Base-by-base conservation (phyloP, 2,797 vertebrate genomes). In the Gephyroberyx darwinii region DNA sequence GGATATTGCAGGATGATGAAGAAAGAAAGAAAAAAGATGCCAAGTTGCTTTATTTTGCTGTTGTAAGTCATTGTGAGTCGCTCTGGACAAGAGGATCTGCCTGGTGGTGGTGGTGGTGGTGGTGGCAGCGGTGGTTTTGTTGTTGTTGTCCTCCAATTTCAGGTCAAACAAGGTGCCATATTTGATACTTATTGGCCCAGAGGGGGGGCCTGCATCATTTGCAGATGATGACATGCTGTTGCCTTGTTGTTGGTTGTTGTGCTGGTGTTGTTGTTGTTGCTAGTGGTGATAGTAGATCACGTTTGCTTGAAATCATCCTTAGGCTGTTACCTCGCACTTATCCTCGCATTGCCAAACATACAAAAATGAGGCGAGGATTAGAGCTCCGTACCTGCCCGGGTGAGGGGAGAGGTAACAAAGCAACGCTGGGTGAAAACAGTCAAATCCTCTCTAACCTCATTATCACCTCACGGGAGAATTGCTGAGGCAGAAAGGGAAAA, bases 381-480 rank as follows among this genome's bases (percentile, higher is more conserved):
- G 66, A 75, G 72, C 63, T 68, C 65, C 59, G 71, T 53, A 54
- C 13, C 30, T 51, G 67, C 65, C 74, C 69, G 56, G 47, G 19
- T 57, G 53, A 74, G 8, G 13, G 56, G 52, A 72, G 48, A 55
- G 30, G 61, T 35, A 76, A 48, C 48, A 71, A 76, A 80, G 83
- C 81, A 84, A 86, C 74, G 78, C 26, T 53, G 45, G 39, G 59
- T 5, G 5, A 59, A 83, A 75, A 37, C 72, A 80, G 66, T 74
- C 67, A 82, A 88, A 88, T 88, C 80, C 85, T 81, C 16, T 14
- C 75, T 84, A 80, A 87, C 82, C 85, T 86, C 71, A 84, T 88
- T 83, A 86, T 78, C 83, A 87, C 80, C 90, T 84, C 76, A 80
- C 73, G 85, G 69, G 63, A 30, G 76, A 78, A 85, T 61, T 78